Evolutionary conservation across 2,797 vertebrate genomes (phyloP).

Genomic region (Caiman crocodilus): DNA sequence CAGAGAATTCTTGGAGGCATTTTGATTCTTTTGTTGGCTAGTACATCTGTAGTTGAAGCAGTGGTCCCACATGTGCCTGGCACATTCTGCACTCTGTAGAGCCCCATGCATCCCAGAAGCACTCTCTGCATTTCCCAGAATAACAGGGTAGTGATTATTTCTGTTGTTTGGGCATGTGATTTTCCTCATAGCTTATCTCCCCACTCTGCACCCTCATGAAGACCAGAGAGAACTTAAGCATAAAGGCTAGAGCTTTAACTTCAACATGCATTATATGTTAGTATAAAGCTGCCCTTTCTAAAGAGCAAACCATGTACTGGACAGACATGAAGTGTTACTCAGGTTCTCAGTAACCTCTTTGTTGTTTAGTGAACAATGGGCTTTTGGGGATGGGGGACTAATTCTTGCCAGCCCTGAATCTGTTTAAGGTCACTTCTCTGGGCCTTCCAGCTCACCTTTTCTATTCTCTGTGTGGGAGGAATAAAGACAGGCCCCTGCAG

Average conservation of each 20-base stretch:
- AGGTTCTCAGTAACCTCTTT: background rate
- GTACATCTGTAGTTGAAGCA: background rate
- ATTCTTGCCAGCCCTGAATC: too few relatives aligned
- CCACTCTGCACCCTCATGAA: background rate
- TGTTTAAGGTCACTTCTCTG: too few relatives aligned
- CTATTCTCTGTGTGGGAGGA: too few relatives aligned
- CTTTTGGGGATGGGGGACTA: background rate
- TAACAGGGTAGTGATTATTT: background rate
- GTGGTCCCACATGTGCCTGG: background rate
- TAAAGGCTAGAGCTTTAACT: background rate
- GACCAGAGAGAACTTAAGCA: background rate
- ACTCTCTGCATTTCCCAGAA: background rate
- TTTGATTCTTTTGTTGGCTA: background rate
- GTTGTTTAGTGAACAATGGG: too few relatives aligned
- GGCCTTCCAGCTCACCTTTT: too few relatives aligned
- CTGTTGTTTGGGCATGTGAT: background rate
- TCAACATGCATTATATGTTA: background rate
- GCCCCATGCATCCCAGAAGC: rapidly evolving
- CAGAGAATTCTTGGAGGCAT: background rate
- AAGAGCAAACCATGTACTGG: background rate
- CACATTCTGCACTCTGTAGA: background rate
- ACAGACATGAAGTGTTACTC: background rate
- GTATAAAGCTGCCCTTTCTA: background rate
- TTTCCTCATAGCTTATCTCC: background rate
- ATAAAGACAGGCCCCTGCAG: too few relatives aligned